Evolutionary conservation across 2,113 vertebrate genomes (phyloP).

Genomic region (Rhipidura dahli): DNA sequence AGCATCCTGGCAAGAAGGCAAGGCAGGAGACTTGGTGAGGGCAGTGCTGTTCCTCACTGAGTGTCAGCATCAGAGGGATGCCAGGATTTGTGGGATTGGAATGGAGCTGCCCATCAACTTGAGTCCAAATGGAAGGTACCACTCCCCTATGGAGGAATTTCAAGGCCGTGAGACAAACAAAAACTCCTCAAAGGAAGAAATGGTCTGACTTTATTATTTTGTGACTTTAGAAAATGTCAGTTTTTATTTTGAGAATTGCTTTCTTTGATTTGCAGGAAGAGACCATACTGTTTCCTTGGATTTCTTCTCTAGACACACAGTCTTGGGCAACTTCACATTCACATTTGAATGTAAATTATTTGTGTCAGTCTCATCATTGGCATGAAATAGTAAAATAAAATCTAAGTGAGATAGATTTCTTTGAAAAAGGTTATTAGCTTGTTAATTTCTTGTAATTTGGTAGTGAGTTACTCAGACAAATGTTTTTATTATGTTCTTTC

Average conservation of each 20-base stretch:
- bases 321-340: neutral
- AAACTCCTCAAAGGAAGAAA: neutral
- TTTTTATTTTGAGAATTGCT: conserved; percentile 9
- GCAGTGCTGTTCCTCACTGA: fast-evolving
- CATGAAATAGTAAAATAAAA: neutral
- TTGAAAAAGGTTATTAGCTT: neutral
- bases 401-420: neutral
- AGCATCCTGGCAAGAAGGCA: neutral
- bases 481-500: neutral
- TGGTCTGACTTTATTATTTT: neutral
- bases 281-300: conserved; percentile 5
- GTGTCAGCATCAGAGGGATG: neutral
- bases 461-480: neutral
- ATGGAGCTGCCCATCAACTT: neutral
- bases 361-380: neutral
- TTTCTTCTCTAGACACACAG: neutral
- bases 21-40: neutral
- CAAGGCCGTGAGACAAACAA: neutral
- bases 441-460: neutral
- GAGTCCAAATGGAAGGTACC: neutral
- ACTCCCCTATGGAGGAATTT: neutral
- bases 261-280: neutral
- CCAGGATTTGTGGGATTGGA: neutral
- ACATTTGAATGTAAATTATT: neutral
- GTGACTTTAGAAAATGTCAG: neutral